Evolutionary conservation across 2,888 invertebrate genomes (phyloP).

Genomic region (Morpho helenor): DNA sequence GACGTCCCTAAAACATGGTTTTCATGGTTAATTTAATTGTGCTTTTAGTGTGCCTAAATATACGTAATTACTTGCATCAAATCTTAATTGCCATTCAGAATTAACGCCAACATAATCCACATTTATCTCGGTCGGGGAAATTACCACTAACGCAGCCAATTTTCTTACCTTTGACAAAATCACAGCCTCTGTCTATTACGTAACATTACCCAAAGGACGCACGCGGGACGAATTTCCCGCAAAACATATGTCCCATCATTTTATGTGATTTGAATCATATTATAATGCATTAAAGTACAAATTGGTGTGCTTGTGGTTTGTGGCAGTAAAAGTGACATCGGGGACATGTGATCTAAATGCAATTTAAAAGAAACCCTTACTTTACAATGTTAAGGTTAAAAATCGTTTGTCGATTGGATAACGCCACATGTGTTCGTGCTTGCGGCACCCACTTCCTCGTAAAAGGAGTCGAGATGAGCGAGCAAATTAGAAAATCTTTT

Average conservation of each 20-base stretch:
- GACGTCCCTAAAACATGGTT: too few species aligned
- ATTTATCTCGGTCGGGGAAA: slow-evolving; percentile 55
- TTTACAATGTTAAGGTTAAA: slow-evolving; percentile 54
- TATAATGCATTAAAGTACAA: slow-evolving; percentile 55
- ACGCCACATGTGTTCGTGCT: slow-evolving; percentile 51
- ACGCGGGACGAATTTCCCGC: slow-evolving; percentile 62
- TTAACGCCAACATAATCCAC: slow-evolving; percentile 53
- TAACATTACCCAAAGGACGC: slow-evolving; percentile 76
- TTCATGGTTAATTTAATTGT: neutral
- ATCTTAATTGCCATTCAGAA: slow-evolving; percentile 29
- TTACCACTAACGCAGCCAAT: slow-evolving; percentile 75
- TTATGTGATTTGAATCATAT: slow-evolving; percentile 57
- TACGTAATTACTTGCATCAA: slow-evolving; percentile 10
- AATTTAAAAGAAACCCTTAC: slow-evolving; percentile 52
- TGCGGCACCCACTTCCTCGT: slow-evolving; percentile 46
- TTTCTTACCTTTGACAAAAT: slow-evolving; percentile 79
- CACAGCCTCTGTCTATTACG: slow-evolving; percentile 70
- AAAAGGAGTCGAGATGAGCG: slow-evolving; percentile 55
- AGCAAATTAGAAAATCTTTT: slow-evolving; percentile 78
- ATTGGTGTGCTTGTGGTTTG: slow-evolving; percentile 39
- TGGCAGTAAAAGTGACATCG: slow-evolving; percentile 33
- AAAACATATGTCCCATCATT: slow-evolving; percentile 42
- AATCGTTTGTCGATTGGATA: slow-evolving; percentile 48
- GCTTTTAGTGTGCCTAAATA: neutral
- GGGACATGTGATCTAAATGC: slow-evolving; percentile 29